phyloP scores from a whole-genome alignment of 2,797 vertebrate species.

The Echeneis naucrates region DNA sequence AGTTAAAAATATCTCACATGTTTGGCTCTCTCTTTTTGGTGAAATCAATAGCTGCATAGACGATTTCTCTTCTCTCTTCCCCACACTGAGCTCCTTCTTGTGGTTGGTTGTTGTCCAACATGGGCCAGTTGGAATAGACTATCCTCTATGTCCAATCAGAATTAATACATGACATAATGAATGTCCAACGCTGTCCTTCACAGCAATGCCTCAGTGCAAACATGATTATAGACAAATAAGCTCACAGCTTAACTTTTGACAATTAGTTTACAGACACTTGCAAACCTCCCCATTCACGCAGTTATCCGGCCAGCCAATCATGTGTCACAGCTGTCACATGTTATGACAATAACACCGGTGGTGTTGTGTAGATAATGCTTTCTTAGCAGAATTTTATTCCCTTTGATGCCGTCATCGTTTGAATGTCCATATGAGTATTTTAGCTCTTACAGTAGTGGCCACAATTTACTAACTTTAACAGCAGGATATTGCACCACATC shows the following conservation, averaged over 20 bases:
- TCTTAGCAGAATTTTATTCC: too few species aligned
- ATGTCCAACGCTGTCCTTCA: neutral
- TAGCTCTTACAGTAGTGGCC: too few species aligned
- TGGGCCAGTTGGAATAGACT: constrained; percentile 16
- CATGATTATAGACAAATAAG: neutral
- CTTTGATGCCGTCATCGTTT: too few species aligned
- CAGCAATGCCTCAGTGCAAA: too few species aligned
- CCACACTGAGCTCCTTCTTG: neutral
- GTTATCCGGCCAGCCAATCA: neutral
- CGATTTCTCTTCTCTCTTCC: accelerated
- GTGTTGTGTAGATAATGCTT: too few species aligned
- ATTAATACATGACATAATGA: neutral
- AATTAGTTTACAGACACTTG: neutral
- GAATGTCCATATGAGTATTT: too few species aligned
- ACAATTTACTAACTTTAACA: too few species aligned
- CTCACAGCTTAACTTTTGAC: neutral
- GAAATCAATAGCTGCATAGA: constrained; percentile 32
- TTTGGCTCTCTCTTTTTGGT: constrained; percentile 6
- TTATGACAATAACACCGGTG: too few species aligned
- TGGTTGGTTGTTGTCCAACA: neutral
- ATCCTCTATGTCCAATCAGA: constrained; percentile 2
- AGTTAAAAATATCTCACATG: constrained; percentile 19
- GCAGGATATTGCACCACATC: too few species aligned
- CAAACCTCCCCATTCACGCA: neutral
- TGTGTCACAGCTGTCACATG: too few species aligned